Evolutionary conservation across 2,113 vertebrate species (phyloP).

Genomic region (Catharus fuscescens): DNA sequence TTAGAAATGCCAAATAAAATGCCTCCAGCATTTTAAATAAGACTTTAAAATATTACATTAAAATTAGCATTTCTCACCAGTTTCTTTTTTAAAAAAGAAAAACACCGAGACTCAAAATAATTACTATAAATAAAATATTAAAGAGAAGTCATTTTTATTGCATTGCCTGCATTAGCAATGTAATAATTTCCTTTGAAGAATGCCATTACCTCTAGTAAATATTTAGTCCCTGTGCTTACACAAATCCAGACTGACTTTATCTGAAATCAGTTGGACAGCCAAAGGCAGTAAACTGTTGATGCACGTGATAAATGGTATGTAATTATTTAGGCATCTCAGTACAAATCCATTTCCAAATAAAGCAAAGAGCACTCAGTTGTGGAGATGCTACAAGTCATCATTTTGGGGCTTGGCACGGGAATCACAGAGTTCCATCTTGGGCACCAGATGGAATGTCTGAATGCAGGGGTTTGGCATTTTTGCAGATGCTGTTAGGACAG

Average conservation of each 20-base stretch:
- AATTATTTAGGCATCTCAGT: constrained; percentile 6
- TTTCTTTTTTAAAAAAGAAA: background rate
- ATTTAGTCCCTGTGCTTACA: background rate
- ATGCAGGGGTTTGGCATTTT: background rate
- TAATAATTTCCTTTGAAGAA: background rate
- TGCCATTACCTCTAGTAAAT: background rate
- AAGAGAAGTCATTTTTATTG: background rate
- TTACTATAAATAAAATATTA: constrained; percentile 7
- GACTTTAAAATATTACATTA: background rate
- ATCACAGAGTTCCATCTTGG: background rate
- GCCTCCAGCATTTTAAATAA: background rate
- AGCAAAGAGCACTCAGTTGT: background rate
- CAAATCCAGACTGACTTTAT: background rate
- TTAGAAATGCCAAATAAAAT: background rate
- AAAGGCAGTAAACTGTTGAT: constrained; percentile 4
- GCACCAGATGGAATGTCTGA: accelerated
- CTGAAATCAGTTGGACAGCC: background rate
- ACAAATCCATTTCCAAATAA: background rate
- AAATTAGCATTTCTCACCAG: background rate
- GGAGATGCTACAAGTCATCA: background rate
- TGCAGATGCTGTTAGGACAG: background rate
- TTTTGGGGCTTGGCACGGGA: background rate
- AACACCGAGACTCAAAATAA: background rate
- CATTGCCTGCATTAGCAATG: background rate
- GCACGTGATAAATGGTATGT: background rate